These are phyloP conservation scores for Spilogale gracilis DNA, from an alignment of 2,113 vertebrate species.

Conservation along the genomic window DNA sequence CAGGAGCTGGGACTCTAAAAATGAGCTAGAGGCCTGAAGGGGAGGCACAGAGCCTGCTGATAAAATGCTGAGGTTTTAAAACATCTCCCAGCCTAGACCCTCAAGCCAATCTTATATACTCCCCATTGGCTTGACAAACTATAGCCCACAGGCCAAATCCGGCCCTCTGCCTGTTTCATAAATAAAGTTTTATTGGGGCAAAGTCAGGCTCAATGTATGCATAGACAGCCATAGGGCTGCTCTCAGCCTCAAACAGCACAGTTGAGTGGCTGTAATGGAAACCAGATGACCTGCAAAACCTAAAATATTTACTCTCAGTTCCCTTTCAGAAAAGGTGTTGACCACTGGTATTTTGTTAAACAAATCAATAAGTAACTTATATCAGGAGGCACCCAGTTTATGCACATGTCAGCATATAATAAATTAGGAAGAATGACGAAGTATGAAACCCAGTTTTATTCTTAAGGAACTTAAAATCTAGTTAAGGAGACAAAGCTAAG, in stretches of 20 bases:
- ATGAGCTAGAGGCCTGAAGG: background rate
- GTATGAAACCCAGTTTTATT: background rate
- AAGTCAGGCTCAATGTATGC: background rate
- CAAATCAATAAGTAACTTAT: background rate
- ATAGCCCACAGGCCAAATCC: background rate
- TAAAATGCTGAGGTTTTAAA: background rate
- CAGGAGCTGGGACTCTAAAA: background rate
- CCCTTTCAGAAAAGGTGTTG: background rate
- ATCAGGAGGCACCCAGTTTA: background rate
- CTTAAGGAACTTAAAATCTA: background rate
- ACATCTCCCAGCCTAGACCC: background rate
- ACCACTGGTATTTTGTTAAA: background rate
- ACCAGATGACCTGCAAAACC: background rate
- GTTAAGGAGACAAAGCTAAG: background rate
- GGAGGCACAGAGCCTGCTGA: background rate
- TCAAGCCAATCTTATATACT: background rate
- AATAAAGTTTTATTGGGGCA: conserved; percentile 36
- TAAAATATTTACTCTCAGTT: background rate
- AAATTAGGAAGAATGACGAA: background rate
- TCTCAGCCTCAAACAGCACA: background rate
- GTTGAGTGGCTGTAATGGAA: background rate
- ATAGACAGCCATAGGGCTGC: background rate
- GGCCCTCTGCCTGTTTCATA: background rate
- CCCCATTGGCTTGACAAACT: background rate
- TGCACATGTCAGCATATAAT: background rate